Evolutionary conservation across 2,113 vertebrate species (phyloP).

Genomic region (Hyperopisus bebe): DNA sequence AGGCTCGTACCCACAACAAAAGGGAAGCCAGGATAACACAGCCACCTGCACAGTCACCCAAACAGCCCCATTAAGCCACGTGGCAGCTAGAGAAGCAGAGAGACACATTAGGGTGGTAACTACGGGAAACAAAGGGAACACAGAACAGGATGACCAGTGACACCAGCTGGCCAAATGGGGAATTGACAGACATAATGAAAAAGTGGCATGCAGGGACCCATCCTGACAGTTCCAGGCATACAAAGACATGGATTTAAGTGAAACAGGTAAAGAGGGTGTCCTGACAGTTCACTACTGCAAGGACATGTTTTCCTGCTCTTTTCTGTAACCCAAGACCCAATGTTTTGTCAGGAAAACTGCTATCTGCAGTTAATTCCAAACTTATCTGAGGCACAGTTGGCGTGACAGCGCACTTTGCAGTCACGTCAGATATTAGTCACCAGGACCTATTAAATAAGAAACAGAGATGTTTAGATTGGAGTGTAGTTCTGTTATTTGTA

Average conservation of each 20-base stretch:
- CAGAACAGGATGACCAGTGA: background rate
- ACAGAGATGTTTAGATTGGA: constrained; percentile 5
- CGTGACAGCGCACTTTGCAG: background rate
- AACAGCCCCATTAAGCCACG: background rate
- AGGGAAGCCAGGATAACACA: background rate
- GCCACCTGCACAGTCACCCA: background rate
- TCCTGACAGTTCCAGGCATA: background rate
- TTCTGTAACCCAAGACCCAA: background rate
- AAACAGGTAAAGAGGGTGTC: background rate
- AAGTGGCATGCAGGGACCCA: background rate
- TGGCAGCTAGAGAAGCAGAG: background rate
- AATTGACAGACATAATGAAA: background rate
- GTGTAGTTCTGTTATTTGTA: background rate
- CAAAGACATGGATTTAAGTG: background rate
- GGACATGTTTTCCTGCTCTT: background rate
- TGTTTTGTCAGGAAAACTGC: background rate
- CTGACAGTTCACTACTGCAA: background rate
- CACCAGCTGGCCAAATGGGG: background rate
- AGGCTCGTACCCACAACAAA: background rate
- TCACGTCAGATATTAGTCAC: background rate
- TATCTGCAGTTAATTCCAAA: background rate
- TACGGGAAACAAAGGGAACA: background rate
- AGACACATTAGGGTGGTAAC: background rate
- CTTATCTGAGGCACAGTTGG: background rate
- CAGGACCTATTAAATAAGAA: background rate